Base-by-base conservation (phyloP, 2,113 vertebrate genomes). In the Melozone crissalis region DNA sequence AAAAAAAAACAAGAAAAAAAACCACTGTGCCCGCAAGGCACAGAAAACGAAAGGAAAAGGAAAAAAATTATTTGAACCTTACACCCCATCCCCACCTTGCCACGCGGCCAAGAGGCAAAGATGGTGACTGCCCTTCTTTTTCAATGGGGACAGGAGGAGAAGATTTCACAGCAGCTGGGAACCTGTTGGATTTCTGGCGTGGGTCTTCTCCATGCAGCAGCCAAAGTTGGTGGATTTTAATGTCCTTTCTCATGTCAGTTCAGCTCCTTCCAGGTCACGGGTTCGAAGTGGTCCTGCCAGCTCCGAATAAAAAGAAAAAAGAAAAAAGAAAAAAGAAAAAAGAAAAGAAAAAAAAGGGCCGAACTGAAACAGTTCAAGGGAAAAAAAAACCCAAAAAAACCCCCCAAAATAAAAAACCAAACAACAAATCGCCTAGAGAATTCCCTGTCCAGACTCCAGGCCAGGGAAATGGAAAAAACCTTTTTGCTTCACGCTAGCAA, bases 261-360 rank as follows among this genome's bases (percentile, higher is more conserved):
- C 46, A 35, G 44, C 46, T 28, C n/a, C 18, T 37, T n/a, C 10
- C 10, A 28, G n/a, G 24, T 69, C 24, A 28, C 5, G 1, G n/a
- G 24, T 68, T 49, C 4, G 7, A 7, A 33, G 44, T 1, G 5
- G 66, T 67, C 65, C 23, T 2, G 3, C 41, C 7, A 1, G 30
- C 23, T 35, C 23, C 5, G 2, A 43, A 39, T 19, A 28, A 9
- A 30, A 63, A 30, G 8, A 27, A 18, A 43, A 43, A 43, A 39
- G 39, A 39, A 39, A 39, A 39, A 39, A 10, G 43, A 43, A 43
- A 43, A 43, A 43, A 43, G 43, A 17, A 28, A 31, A 30, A 16
- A 2, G 6, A 44, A 66, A 24, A 33, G 44, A 10, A 44, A 66
- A 24, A 33, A 46, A 44, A 33, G 44, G 23, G 17, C 21, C 11